These are phyloP conservation scores for Narcine bancroftii DNA, from an alignment of 2,113 vertebrate genomes.

Conservation along the genomic window DNA sequence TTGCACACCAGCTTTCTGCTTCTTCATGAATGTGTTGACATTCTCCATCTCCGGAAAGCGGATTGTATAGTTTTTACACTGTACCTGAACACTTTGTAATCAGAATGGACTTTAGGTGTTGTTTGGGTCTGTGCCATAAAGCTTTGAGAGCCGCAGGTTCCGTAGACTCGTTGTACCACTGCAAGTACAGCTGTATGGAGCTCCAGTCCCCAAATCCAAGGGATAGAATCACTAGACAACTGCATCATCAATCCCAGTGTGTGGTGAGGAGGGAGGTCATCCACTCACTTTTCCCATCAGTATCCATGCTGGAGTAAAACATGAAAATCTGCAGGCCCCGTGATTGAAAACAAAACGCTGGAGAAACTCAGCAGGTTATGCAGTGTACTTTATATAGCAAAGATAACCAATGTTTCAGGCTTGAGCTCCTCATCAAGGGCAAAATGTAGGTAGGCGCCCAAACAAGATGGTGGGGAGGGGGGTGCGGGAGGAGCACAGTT, in stretches of 20 bases:
- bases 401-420: too few relatives aligned
- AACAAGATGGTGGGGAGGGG: too few relatives aligned
- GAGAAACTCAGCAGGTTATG: too few relatives aligned
- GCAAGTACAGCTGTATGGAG: neutral
- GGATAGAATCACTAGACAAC: neutral
- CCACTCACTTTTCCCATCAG: neutral
- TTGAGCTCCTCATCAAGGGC: too few relatives aligned
- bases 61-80: neutral
- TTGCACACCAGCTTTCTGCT: neutral
- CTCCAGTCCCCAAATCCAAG: neutral
- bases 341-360: too few relatives aligned
- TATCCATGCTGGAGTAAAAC: neutral
- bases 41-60: neutral
- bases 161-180: neutral
- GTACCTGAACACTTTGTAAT: neutral
- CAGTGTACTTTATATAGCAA: too few relatives aligned
- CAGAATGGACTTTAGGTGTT: neutral
- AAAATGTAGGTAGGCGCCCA: too few relatives aligned
- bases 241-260: neutral
- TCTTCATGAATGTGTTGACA: neutral
- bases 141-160: neutral
- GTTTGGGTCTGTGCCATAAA: neutral
- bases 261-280: neutral
- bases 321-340: too few relatives aligned
- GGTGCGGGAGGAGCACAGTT: too few relatives aligned